Evolutionary conservation across 2,797 vertebrate species (phyloP), one percentile per base, ranked within the genome.

Genomic region (Orestias chungarensis): DNA sequence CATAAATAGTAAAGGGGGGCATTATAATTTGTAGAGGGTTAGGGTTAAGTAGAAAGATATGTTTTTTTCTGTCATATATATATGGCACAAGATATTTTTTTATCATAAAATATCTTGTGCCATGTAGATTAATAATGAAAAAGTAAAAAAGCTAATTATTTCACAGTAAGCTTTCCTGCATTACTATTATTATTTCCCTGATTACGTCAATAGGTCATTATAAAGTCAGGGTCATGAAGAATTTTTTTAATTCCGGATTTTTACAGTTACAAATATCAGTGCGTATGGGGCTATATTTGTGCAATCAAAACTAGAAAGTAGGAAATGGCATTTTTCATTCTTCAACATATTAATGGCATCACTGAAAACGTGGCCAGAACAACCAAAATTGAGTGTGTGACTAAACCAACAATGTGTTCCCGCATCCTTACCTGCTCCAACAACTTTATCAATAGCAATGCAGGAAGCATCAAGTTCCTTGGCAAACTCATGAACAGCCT

Each of bases 381-480:
- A 35, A 46, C 35, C 7, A 59, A 40, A 0, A 11, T 25, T 8
- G 46, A 70, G 18, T 70, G 20, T 69, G 40, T 44, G 8, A 43
- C 12, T 27, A 17, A 0, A 43, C 25, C 46, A 44, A 18, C 2
- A 7, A 4, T 62, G 4, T 35, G 14, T 50, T 74, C n/a, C 4
- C 61, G 4, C 0, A 0, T 43, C 29, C 92, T 93, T 94, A 99
- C 98, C 98, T 96, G 98, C 98, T 93, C 98, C 98, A 71, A 99
- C 97, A 9, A 99, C 98, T 94, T 97, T 99, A 86, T 99, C 97
- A 27, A 99, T 99, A 73, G 97, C 94, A 74, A 99, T 99, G 78
- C 94, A 96, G 54, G 96, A 96, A 47, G 96, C 96, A 20, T 98
- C 97, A 79, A 99, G 82, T 76, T 99, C 98, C 88, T 97, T 99